Evolutionary conservation across 2,113 vertebrate species (phyloP).

Genomic region (Mustela nigripes): DNA sequence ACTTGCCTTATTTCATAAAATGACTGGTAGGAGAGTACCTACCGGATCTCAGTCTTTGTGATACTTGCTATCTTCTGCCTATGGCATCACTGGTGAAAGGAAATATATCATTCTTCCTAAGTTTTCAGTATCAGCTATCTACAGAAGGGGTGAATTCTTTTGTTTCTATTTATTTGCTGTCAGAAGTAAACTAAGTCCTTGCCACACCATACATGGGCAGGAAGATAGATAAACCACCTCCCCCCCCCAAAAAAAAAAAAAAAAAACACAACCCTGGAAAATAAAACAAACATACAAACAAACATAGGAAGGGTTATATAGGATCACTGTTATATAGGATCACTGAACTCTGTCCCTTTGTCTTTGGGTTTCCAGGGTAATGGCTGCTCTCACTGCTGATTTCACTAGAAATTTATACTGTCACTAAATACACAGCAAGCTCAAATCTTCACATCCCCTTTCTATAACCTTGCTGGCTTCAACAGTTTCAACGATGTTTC

Average conservation of each 20-base stretch:
- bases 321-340: background rate
- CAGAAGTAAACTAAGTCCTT: background rate
- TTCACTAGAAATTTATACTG: background rate
- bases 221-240: background rate
- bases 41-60: background rate
- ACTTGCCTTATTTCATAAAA: background rate
- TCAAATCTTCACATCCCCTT: background rate
- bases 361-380: background rate
- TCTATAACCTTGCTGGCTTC: background rate
- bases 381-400: background rate
- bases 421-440: background rate
- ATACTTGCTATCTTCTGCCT: background rate
- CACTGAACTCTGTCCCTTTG: background rate
- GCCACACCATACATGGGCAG: background rate
- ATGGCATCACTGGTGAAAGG: background rate
- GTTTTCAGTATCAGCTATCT: background rate
- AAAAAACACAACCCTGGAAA: background rate
- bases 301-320: background rate
- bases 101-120: background rate
- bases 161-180: background rate
- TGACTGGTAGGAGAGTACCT: rapidly evolving
- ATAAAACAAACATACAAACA: background rate
- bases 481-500: background rate
- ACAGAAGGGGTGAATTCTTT: background rate
- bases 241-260: background rate